Percentiles rank a stretch among this genome's conserved stretches.
phyloP scores from a whole-genome alignment of 2,888 invertebrate genomes.

The Drosophila affinis region DNA sequence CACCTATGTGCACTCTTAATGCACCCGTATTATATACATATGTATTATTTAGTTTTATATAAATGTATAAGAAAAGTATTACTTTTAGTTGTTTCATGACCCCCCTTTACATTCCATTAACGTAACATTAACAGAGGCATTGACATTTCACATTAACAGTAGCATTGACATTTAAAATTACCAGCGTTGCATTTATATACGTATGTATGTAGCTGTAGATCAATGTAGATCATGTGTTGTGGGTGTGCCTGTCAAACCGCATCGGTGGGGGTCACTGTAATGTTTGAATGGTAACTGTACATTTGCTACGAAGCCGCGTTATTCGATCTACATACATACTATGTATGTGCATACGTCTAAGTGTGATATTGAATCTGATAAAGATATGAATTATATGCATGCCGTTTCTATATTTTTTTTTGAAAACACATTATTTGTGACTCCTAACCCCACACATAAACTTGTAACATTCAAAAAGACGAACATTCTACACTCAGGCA shows the following conservation, averaged over 20 bases:
- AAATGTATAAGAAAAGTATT: neutral
- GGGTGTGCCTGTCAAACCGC: conserved; percentile 4
- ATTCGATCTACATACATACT: neutral
- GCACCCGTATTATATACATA: neutral
- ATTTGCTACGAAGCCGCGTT: neutral
- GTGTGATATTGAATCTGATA: neutral
- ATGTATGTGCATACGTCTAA: neutral
- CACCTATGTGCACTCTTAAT: conserved; percentile 2
- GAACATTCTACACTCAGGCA: neutral
- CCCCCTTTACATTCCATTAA: conserved; percentile 4
- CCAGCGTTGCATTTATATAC: conserved; percentile 2
- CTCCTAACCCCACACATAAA: neutral
- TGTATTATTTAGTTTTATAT: neutral
- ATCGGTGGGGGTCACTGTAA: neutral
- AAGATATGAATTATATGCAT: neutral
- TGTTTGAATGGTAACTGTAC: neutral
- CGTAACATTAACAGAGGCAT: neutral
- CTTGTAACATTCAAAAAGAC: neutral
- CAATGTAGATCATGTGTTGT: neutral
- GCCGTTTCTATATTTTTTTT: neutral
- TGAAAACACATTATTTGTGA: conserved; percentile 3
- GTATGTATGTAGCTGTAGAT: neutral
- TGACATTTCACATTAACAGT: neutral
- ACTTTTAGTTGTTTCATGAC: conserved; percentile 4
- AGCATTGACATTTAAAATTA: neutral